These are phyloP conservation scores for Diadema setosum DNA, from an alignment of 35 echinoderm and acorn worm species.

Conservation along the genomic window DNA sequence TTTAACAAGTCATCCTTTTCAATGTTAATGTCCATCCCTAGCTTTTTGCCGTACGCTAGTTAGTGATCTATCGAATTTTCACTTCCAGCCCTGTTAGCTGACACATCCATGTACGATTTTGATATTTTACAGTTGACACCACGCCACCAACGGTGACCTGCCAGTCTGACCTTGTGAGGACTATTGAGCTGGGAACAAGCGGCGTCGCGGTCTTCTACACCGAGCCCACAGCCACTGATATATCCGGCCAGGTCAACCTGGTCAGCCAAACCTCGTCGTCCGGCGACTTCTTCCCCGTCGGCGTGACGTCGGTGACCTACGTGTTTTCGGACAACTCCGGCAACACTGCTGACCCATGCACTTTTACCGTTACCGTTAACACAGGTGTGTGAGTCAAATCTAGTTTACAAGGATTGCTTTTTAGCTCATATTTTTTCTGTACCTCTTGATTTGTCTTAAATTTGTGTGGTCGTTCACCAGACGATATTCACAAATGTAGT, in stretches of 20 bases:
- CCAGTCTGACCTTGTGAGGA: not conserved
- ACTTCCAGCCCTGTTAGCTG: not conserved
- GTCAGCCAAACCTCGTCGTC: not conserved
- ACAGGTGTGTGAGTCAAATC: not conserved
- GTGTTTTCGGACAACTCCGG: slow-evolving; percentile 9
- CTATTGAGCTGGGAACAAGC: slow-evolving; percentile 17
- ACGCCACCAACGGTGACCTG: slow-evolving; percentile 14
- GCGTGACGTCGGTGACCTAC: slow-evolving; percentile 32
- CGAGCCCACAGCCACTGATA: slow-evolving; percentile 39
- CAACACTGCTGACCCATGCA: not conserved
- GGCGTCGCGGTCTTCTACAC: not conserved
- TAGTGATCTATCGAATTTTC: not conserved
- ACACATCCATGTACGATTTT: too few species aligned
- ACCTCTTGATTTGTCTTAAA: too few species aligned
- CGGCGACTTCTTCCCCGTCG: slow-evolving; percentile 26
- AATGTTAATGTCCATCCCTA: not conserved
- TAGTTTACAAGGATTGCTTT: too few species aligned
- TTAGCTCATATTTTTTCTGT: too few species aligned
- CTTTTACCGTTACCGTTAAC: slow-evolving; percentile 15
- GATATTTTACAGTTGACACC: slow-evolving; percentile 37
- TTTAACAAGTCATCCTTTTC: not conserved
- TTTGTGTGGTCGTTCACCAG: too few species aligned
- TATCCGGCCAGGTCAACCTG: slow-evolving; percentile 28
- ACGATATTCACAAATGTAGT: too few species aligned
- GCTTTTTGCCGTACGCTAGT: not conserved